Evolutionary conservation across 2,797 vertebrate species (phyloP).

Genomic region (Myripristis murdjan): DNA sequence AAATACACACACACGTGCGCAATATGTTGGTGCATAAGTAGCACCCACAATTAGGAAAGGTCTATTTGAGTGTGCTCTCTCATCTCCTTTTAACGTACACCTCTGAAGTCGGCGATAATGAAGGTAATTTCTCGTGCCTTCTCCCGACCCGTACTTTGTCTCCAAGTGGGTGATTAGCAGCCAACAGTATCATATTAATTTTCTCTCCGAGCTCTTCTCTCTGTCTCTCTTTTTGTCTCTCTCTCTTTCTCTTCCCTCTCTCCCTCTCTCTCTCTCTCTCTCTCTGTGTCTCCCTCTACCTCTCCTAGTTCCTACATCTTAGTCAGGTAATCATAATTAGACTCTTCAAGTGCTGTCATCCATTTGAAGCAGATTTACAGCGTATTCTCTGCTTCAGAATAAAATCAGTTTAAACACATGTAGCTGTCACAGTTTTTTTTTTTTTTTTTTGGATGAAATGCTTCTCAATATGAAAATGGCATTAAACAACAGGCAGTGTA

Average conservation of each 20-base stretch:
- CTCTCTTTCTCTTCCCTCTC: too few species aligned
- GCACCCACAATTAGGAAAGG: background rate
- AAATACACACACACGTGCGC: background rate
- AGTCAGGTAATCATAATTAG: conserved; percentile 14
- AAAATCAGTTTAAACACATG: background rate
- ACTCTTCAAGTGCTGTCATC: background rate
- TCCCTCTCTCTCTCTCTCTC: conserved; percentile 20
- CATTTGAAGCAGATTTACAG: conserved; percentile 19
- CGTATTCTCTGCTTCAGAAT: conserved; percentile 13
- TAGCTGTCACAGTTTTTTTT: background rate
- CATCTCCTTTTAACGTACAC: conserved; percentile 13
- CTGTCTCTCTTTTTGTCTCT: too few species aligned
- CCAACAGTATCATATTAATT: conserved; percentile 30
- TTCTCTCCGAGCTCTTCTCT: conserved; percentile 35
- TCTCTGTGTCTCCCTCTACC: conserved; percentile 1
- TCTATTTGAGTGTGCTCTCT: conserved; percentile 12
- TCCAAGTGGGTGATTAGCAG: conserved; percentile 44
- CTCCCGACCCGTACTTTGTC: conserved; percentile 19
- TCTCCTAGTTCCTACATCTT: background rate
- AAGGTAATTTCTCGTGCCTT: conserved; percentile 4
- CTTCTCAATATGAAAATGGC: background rate
- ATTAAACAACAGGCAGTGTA: background rate
- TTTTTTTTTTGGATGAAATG: background rate
- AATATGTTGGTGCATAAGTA: background rate
- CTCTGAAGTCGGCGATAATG: conserved; percentile 2